These are phyloP conservation scores for Chrysodeixis includens DNA, from an alignment of 2,888 invertebrate species.

Conservation along the genomic window DNA sequence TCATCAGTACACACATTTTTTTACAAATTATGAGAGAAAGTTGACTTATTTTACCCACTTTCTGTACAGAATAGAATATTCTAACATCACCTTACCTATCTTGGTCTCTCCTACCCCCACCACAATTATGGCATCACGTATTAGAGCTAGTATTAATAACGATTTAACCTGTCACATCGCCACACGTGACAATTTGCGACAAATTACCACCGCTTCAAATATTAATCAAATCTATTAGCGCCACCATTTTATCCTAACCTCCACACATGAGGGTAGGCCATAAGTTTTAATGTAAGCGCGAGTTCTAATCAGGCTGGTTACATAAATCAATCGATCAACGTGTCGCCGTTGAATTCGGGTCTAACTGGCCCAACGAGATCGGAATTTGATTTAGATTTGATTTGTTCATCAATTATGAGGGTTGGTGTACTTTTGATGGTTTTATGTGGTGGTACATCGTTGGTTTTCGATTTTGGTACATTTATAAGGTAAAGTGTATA, in stretches of 20 bases:
- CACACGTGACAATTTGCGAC: conserved; percentile 53
- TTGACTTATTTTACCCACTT: too few relatives aligned
- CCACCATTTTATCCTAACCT: conserved; percentile 37
- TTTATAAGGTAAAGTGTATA: neutral
- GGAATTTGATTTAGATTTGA: conserved; percentile 59
- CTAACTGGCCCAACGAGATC: conserved; percentile 61
- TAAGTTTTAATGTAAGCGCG: conserved; percentile 36
- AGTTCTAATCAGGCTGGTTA: conserved; percentile 55
- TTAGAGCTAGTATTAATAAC: neutral
- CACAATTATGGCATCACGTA: neutral
- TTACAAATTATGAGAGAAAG: too few relatives aligned
- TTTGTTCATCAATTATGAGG: conserved; percentile 48
- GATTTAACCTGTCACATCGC: conserved; percentile 25
- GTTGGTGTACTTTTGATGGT: conserved; percentile 31
- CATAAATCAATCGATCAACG: conserved; percentile 63
- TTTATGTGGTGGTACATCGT: conserved; percentile 7
- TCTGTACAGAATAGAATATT: too few relatives aligned
- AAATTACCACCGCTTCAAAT: conserved; percentile 55
- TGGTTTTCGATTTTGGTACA: neutral
- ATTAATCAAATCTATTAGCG: conserved; percentile 55
- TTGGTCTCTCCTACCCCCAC: neutral
- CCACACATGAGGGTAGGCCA: neutral
- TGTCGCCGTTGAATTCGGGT: conserved; percentile 48
- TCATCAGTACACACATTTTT: too few relatives aligned
- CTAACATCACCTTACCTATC: neutral